Evolutionary conservation across 2,113 vertebrate genomes (phyloP).

Genomic region (Plecturocebus donacophilus): DNA sequence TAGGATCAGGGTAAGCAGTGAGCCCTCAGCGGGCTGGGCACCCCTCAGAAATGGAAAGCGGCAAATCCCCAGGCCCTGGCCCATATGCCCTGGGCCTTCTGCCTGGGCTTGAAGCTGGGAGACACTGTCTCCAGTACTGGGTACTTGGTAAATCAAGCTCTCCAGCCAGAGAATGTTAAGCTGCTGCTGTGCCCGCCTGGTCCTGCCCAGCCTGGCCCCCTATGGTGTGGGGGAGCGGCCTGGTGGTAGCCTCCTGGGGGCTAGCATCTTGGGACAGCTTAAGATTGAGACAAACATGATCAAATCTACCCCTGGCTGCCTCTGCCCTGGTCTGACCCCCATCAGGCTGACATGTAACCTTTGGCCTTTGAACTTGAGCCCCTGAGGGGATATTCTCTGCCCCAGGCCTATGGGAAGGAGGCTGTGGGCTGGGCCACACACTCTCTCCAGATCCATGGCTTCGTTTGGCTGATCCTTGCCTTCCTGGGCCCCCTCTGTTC

Average conservation of each 20-base stretch:
- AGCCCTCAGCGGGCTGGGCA: neutral
- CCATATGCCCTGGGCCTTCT: neutral
- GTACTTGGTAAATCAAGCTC: neutral
- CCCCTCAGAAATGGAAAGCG: neutral
- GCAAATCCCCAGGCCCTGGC: neutral
- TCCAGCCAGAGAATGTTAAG: conserved; percentile 50
- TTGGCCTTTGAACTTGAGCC: neutral
- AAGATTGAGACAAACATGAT: neutral
- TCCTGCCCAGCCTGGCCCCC: conserved; percentile 58
- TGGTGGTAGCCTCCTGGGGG: neutral
- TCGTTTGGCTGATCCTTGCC: neutral
- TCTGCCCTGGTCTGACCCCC: neutral
- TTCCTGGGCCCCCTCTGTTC: neutral
- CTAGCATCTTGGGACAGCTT: conserved; percentile 1
- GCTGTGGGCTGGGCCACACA: neutral
- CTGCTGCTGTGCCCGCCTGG: conserved; percentile 23
- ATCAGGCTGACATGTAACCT: neutral
- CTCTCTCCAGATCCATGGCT: neutral
- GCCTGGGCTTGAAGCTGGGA: neutral
- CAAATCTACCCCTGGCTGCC: neutral
- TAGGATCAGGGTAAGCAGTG: neutral
- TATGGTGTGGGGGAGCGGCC: neutral
- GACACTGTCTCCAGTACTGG: neutral
- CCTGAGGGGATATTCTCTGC: neutral
- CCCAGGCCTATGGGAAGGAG: neutral